These are phyloP conservation scores for Melanaphis sacchari DNA, from an alignment of 1,140 invertebrate species.

Conservation along the genomic window DNA sequence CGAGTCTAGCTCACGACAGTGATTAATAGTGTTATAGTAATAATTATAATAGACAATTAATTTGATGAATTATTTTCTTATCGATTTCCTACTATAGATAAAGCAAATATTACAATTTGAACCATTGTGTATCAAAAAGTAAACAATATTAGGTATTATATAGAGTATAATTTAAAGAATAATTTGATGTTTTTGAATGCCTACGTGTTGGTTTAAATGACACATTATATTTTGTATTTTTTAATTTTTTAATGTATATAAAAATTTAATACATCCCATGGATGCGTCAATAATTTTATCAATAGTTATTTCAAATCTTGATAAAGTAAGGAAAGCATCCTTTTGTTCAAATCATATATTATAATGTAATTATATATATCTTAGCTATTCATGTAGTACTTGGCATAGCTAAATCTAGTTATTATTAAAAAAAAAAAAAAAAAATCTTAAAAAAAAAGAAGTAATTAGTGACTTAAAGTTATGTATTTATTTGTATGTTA, in stretches of 20 bases:
- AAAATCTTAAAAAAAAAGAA: background rate
- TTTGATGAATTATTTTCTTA: slow-evolving; percentile 30
- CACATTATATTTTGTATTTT: background rate
- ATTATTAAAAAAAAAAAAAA: too few species aligned
- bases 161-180: background rate
- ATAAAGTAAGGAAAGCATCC: background rate
- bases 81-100: slow-evolving; percentile 24
- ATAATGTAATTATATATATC: background rate
- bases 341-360: background rate
- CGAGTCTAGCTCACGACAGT: background rate
- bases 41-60: background rate
- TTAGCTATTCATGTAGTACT: background rate
- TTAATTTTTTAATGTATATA: background rate
- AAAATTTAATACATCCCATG: background rate
- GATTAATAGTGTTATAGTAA: slow-evolving; percentile 2
- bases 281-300: background rate
- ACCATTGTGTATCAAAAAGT: background rate
- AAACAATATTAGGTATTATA: background rate
- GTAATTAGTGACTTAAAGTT: too few species aligned
- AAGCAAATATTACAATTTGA: slow-evolving; percentile 13
- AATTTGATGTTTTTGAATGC: background rate
- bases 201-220: background rate
- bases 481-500: background rate
- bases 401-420: background rate
- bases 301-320: background rate